Evolutionary conservation across 35 echinoderm and acorn worm genomes (phyloP).

Genomic region (Hemicentrotus pulcherrimus): DNA sequence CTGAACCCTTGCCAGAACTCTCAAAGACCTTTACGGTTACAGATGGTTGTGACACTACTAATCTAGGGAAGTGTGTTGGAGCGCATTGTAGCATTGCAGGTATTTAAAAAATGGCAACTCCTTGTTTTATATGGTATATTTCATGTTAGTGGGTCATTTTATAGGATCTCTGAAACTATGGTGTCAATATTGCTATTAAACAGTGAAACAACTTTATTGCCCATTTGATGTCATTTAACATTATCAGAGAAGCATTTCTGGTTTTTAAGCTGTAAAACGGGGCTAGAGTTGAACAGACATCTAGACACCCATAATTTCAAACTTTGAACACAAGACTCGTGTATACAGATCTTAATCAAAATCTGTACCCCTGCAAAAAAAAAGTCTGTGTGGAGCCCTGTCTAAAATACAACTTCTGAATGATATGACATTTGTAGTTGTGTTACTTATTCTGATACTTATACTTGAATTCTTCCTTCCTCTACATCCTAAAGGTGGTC

Average conservation of each 20-base stretch:
- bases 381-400: not conserved
- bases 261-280: too few relatives aligned
- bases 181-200: not conserved
- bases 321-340: not conserved
- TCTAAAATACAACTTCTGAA: not conserved
- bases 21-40: not conserved
- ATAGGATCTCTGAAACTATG: not conserved
- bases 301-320: not conserved
- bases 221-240: too few relatives aligned
- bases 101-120: not conserved
- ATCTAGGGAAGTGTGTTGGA: conserved; percentile 79
- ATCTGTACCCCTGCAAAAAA: not conserved
- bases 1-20: not conserved
- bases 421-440: not conserved
- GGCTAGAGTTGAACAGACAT: not conserved
- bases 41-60: not conserved
- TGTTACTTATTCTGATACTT: not conserved
- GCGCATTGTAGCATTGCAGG: conserved; percentile 87
- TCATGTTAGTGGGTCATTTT: not conserved
- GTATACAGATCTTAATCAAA: too few relatives aligned
- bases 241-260: too few relatives aligned
- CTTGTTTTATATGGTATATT: not conserved
- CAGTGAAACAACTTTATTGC: not conserved
- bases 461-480: not conserved
- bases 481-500: conserved; percentile 58